phyloP scores from a whole-genome alignment of 2,797 vertebrate genomes.

The Huso huso region DNA sequence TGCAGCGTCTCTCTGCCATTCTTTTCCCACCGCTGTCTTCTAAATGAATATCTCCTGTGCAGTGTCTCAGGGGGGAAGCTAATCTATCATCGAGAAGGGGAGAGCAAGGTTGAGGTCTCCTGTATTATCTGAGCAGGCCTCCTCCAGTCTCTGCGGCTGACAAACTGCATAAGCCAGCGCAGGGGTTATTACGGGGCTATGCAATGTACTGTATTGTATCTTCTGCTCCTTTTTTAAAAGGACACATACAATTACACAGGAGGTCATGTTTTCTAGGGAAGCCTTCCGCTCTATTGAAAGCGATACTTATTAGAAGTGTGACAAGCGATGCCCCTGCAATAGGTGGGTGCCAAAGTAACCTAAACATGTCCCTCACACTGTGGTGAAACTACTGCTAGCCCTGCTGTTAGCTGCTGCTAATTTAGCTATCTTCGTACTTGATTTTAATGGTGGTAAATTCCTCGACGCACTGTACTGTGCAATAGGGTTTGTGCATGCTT shows the following conservation, averaged over 20 bases:
- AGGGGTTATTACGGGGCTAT: not conserved
- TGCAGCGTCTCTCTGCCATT: not conserved
- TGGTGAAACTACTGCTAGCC: no score
- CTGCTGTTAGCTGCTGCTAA: no score
- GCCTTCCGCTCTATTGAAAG: not conserved
- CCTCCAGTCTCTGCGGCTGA: not conserved
- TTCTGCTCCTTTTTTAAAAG: not conserved
- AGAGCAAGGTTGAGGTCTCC: not conserved
- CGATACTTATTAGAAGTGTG: not conserved
- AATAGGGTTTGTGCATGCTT: no score
- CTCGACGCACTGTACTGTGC: no score
- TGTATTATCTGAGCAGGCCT: not conserved
- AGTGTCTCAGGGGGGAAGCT: not conserved
- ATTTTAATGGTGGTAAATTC: no score
- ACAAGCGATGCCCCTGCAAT: not conserved
- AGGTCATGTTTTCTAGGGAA: not conserved
- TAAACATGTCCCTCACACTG: no score
- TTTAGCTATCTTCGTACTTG: no score
- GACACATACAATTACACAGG: conserved; percentile 2
- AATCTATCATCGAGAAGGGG: not conserved
- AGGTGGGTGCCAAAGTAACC: no score
- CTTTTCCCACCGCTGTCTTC: not conserved
- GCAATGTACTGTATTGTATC: not conserved
- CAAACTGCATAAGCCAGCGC: not conserved
- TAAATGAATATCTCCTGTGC: conserved; percentile 1